Conservation (phyloP, 2,797 vertebrate genomes). For the Streptopelia turtur region DNA sequence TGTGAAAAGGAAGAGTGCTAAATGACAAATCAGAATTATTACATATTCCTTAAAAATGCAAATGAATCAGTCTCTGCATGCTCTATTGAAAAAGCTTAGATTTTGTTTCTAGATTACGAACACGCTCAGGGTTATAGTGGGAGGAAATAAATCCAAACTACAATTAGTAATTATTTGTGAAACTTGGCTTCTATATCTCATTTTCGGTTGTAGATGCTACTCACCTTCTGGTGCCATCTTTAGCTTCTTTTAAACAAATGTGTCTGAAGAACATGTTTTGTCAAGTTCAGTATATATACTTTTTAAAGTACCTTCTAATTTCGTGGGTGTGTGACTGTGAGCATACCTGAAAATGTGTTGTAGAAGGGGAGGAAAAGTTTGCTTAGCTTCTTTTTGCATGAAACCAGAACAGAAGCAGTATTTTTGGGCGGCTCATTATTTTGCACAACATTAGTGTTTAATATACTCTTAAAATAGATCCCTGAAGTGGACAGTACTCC, state of each 20-base stretch:
- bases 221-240: background rate
- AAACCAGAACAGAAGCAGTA: background rate
- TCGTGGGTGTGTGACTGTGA: background rate
- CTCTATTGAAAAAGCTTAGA: background rate
- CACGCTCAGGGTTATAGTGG: accelerated
- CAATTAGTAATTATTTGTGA: background rate
- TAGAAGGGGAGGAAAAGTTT: background rate
- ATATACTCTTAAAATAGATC: background rate
- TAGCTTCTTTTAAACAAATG: background rate
- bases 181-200: background rate
- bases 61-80: background rate
- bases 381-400: background rate
- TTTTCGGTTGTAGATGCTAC: background rate
- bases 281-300: background rate
- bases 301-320: background rate
- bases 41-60: background rate
- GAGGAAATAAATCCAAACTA: background rate
- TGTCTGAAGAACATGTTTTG: background rate
- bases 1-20: background rate
- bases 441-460: constrained; percentile 3
- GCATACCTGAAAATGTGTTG: background rate
- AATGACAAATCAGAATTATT: background rate
- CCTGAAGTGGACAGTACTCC: background rate
- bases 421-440: constrained; percentile 33
- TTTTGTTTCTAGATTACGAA: background rate